A percentile compares a stretch with the other conserved stretches of the same genome.
Evolutionary conservation across 2,113 vertebrate species (phyloP).

Genomic region (Astur gentilis): DNA sequence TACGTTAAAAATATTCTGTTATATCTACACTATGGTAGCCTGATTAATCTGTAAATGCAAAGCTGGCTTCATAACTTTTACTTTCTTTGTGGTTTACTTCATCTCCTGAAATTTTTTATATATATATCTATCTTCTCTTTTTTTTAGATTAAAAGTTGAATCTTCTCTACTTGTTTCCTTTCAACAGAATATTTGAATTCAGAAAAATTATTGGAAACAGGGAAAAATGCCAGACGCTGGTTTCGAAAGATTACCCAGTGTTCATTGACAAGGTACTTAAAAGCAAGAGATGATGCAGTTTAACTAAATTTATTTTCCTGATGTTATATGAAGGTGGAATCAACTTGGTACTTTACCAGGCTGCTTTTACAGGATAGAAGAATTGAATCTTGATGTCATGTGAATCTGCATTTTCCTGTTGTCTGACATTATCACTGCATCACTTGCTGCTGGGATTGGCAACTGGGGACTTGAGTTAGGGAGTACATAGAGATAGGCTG

Average conservation of each 20-base stretch:
- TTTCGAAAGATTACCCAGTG: conserved; percentile 91
- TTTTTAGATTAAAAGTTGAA: conserved; percentile 38
- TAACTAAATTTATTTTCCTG: not conserved
- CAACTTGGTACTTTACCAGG: not conserved
- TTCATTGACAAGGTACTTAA: conserved; percentile 87
- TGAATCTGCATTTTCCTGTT: not conserved
- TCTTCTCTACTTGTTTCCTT: conserved; percentile 44
- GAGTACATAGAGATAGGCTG: not conserved
- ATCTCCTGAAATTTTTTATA: not conserved
- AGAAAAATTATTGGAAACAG: conserved; percentile 93
- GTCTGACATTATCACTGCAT: not conserved
- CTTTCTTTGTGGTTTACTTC: not conserved
- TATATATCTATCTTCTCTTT: not conserved
- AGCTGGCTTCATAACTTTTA: not conserved
- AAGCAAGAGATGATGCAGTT: not conserved
- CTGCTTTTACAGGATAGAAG: not conserved
- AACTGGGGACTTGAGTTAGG: not conserved
- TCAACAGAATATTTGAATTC: conserved; percentile 93
- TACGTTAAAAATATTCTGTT: not conserved
- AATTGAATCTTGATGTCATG: not conserved
- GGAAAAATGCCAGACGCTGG: conserved; percentile 88
- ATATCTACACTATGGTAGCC: not conserved
- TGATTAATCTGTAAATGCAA: not conserved
- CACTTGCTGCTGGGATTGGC: not conserved
- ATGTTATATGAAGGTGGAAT: not conserved